These are phyloP conservation scores for Dugesia japonica DNA, from an alignment of 2,888 invertebrate species.

Conservation along the genomic window DNA sequence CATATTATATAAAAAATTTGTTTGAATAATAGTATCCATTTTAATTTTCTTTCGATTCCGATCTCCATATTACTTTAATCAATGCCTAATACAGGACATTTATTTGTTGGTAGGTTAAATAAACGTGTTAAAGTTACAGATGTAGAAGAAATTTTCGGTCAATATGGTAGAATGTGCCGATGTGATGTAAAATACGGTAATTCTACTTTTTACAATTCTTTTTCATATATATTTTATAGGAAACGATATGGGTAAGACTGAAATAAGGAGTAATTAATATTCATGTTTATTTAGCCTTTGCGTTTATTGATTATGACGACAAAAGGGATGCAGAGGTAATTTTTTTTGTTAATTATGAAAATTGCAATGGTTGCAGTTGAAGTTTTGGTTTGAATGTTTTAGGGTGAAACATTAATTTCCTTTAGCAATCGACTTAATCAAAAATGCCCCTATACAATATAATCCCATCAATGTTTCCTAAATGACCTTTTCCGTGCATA, in stretches of 20 bases:
- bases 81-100: constrained; percentile 37
- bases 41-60: not conserved
- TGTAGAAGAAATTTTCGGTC: constrained; percentile 48
- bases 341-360: not conserved
- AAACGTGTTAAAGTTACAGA: constrained; percentile 44
- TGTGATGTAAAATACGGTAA: constrained; percentile 49
- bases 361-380: not conserved
- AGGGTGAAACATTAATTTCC: not conserved
- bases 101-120: constrained; percentile 46
- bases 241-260: constrained; percentile 2
- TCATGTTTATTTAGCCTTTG: not conserved
- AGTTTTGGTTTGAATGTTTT: constrained; percentile 16
- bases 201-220: not conserved
- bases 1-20: not conserved
- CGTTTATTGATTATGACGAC: constrained; percentile 1
- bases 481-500: not conserved
- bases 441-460: not conserved
- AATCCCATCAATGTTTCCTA: not conserved
- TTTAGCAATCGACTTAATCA: not conserved
- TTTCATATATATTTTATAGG: not conserved
- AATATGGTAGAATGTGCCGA: constrained; percentile 45
- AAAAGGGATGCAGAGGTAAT: not conserved
- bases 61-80: not conserved
- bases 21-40: not conserved
- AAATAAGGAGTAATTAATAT: too few relatives aligned